Conservation (phyloP, 2,888 invertebrate species). For the Crocallis elinguaria region DNA sequence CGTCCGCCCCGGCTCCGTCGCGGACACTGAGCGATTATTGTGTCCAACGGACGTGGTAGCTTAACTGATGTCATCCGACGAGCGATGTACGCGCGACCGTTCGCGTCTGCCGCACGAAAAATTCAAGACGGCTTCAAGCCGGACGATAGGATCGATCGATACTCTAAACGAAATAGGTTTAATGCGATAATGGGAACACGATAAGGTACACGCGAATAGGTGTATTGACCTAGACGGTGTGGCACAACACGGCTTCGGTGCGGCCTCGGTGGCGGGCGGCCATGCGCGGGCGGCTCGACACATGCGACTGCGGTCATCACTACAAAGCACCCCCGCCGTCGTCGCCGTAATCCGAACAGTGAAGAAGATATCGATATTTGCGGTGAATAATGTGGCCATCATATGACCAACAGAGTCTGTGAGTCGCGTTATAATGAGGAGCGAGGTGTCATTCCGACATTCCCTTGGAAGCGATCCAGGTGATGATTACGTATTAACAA, state of each 20-base stretch:
- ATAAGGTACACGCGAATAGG: conserved; percentile 82
- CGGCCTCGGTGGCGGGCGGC: conserved; percentile 67
- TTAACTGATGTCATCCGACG: conserved; percentile 84
- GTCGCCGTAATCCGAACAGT: conserved; percentile 74
- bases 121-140: conserved; percentile 67
- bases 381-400: conserved; percentile 71
- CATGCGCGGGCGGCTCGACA: conserved; percentile 76
- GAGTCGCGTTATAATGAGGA: conserved; percentile 42
- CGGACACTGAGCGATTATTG: conserved; percentile 80
- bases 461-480: conserved; percentile 75
- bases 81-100: conserved; percentile 73
- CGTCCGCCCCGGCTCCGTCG: conserved; percentile 77
- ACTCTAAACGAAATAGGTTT: conserved; percentile 76
- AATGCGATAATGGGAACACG: conserved; percentile 80
- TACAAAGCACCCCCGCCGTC: conserved; percentile 67
- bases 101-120: conserved; percentile 69
- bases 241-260: conserved; percentile 73
- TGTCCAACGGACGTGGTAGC: conserved; percentile 78
- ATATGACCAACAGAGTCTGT: conserved; percentile 57
- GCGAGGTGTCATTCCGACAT: conserved; percentile 60
- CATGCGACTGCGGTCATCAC: conserved; percentile 76
- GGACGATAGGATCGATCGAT: conserved; percentile 71
- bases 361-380: conserved; percentile 79
- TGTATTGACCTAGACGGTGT: conserved; percentile 76
- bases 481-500: conserved; percentile 51